These are phyloP conservation scores for Prunella fulvescens DNA, from an alignment of 2,113 vertebrate genomes.

Conservation along the genomic window DNA sequence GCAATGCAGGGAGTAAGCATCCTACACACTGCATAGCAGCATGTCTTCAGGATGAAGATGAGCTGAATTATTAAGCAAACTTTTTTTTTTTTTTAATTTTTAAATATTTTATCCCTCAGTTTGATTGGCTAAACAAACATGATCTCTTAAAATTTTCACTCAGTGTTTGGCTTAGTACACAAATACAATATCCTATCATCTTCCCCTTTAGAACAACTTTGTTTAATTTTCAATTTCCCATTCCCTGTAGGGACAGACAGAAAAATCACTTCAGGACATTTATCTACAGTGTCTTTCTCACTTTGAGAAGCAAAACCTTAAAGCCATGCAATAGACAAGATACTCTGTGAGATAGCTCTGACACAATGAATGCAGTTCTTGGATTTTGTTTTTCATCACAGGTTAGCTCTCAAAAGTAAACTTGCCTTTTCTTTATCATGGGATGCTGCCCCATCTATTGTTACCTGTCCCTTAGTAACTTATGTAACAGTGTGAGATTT, in stretches of 20 bases:
- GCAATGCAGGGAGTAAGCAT: background rate
- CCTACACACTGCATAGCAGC: background rate
- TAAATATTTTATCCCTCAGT: background rate
- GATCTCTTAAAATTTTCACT: background rate
- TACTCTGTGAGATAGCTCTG: background rate
- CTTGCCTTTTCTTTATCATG: background rate
- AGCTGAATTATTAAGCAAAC: background rate
- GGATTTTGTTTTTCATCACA: background rate
- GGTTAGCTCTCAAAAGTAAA: background rate
- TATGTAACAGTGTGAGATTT: background rate
- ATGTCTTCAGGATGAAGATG: background rate
- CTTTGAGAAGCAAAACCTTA: background rate
- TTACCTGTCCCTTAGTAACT: background rate
- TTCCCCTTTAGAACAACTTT: background rate
- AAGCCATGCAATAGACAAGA: background rate
- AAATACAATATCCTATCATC: background rate
- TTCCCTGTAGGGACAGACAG: background rate
- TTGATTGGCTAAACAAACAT: background rate
- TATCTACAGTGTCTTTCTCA: background rate
- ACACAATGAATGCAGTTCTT: background rate
- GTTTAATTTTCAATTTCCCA: background rate
- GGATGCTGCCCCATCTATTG: background rate
- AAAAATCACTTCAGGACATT: background rate
- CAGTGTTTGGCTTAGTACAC: background rate
- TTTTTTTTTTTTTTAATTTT: background rate